A percentile compares a stretch with the other conserved stretches of the same genome.
These are phyloP conservation scores for Chromoteleia sp. DNA, from an alignment of 2,888 invertebrate genomes.

Conservation along the genomic window DNA sequence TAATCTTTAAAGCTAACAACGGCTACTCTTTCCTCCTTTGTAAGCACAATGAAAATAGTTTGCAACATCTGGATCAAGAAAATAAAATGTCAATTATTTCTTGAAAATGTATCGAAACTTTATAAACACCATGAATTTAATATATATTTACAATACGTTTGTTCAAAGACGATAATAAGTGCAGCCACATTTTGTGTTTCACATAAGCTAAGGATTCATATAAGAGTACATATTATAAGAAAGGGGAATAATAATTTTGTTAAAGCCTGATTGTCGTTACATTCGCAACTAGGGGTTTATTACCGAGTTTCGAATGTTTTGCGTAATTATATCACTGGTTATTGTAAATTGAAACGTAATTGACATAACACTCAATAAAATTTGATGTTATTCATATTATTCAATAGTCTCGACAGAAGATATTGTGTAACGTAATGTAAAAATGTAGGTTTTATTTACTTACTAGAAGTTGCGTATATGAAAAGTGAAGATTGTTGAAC, in stretches of 20 bases:
- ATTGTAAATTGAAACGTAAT: conserved; percentile 13
- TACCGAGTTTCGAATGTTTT: not conserved
- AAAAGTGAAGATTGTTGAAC: not conserved
- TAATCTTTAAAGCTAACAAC: too few species aligned
- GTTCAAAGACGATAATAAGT: too few species aligned
- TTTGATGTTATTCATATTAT: conserved; percentile 11
- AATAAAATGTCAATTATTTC: too few species aligned
- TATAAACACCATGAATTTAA: too few species aligned
- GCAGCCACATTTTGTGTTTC: too few species aligned
- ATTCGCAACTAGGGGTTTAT: not conserved
- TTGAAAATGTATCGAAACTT: too few species aligned
- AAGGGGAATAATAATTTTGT: not conserved
- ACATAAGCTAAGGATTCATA: too few species aligned
- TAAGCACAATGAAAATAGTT: too few species aligned
- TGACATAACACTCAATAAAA: conserved; percentile 15
- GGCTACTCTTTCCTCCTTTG: too few species aligned
- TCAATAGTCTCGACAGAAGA: conserved; percentile 23
- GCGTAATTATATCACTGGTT: conserved; percentile 16
- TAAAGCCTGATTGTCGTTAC: not conserved
- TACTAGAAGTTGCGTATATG: conserved; percentile 3
- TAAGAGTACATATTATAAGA: too few species aligned
- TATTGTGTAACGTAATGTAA: conserved; percentile 23
- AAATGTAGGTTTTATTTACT: conserved; percentile 27
- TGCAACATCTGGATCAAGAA: too few species aligned
- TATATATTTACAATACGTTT: too few species aligned